Conservation (phyloP, 2,113 vertebrate species). For the Cynocephalus volans region DNA sequence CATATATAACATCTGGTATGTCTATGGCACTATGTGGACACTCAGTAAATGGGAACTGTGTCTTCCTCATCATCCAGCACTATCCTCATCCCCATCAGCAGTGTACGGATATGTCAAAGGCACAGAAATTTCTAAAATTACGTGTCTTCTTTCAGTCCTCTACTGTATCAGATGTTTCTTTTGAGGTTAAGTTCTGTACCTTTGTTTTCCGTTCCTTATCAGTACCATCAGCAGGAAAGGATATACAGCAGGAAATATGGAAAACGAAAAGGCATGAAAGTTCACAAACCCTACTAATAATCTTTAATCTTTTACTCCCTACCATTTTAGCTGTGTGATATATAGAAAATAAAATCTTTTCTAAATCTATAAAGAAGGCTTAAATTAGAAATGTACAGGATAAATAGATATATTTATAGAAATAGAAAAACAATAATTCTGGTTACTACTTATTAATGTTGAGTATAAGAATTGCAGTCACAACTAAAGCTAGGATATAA, state of each 20-base stretch:
- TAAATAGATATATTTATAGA: neutral
- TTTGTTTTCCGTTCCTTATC: conserved; percentile 39
- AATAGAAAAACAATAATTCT: neutral
- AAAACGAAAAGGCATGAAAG: conserved; percentile 10
- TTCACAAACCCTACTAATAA: neutral
- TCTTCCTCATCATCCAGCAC: neutral
- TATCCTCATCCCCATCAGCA: neutral
- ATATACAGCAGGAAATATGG: neutral
- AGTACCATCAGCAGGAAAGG: neutral
- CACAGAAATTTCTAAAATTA: conserved; percentile 25
- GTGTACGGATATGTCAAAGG: neutral
- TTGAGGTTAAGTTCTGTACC: neutral
- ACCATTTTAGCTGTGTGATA: neutral
- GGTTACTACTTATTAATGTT: neutral
- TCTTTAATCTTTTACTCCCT: conserved; percentile 25
- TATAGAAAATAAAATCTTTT: neutral
- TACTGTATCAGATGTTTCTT: neutral
- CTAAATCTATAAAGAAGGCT: conserved; percentile 28
- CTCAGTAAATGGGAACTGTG: neutral
- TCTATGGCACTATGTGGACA: neutral
- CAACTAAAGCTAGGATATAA: conserved; percentile 34
- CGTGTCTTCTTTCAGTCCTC: neutral
- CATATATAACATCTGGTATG: neutral
- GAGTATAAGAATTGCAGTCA: conserved; percentile 23
- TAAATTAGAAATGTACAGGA: neutral